phyloP scores from a whole-genome alignment of 2,113 vertebrate genomes.

The Nipponia nippon region DNA sequence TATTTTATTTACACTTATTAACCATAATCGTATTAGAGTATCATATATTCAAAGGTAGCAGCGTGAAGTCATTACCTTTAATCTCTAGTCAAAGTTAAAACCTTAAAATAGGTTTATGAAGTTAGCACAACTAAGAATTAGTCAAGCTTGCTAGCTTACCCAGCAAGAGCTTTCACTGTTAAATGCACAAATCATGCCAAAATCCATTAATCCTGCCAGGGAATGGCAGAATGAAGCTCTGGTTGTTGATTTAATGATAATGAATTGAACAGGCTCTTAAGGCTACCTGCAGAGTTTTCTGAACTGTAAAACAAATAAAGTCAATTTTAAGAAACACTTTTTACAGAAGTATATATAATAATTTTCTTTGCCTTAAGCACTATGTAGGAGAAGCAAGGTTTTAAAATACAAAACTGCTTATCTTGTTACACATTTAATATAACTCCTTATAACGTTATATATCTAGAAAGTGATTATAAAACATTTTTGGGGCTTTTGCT shows the following conservation, averaged over 20 bases:
- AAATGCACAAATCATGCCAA: constrained; percentile 75
- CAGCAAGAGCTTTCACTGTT: constrained; percentile 76
- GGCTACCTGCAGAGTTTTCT: constrained; percentile 72
- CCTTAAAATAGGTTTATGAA: constrained; percentile 80
- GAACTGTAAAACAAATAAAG: constrained; percentile 75
- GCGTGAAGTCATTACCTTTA: constrained; percentile 72
- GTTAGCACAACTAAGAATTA: constrained; percentile 80
- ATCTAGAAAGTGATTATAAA: not conserved
- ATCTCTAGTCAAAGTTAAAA: constrained; percentile 74
- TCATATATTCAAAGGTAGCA: constrained; percentile 59
- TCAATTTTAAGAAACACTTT: constrained; percentile 48
- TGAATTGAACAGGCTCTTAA: constrained; percentile 74
- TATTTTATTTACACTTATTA: constrained; percentile 30
- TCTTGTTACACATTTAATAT: not conserved
- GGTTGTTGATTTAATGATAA: constrained; percentile 81
- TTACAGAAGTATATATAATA: not conserved
- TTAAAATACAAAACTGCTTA: not conserved
- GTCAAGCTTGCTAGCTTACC: constrained; percentile 79
- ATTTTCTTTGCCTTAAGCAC: not conserved
- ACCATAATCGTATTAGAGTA: not conserved
- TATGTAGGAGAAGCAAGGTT: not conserved
- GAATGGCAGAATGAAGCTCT: constrained; percentile 75
- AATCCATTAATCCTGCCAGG: constrained; percentile 79
- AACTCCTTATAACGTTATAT: not conserved
- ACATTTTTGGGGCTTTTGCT: not conserved